Evolutionary conservation across 2,113 vertebrate genomes (phyloP), one percentile per base, ranked within the genome.

Genomic region (Xiphias gladius): DNA sequence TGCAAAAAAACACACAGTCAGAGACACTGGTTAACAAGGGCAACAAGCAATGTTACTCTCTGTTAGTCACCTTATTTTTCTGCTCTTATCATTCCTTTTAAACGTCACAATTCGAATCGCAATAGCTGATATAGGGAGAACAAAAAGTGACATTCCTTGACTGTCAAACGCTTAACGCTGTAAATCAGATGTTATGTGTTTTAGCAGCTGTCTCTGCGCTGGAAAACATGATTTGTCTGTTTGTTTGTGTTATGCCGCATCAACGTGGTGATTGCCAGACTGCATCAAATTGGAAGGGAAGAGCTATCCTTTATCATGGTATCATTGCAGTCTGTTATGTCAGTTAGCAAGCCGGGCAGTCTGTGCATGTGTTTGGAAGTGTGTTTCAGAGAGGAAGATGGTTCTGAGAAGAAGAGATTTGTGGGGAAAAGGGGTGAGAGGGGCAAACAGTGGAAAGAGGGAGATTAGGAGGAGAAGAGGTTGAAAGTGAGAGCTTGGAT

Each of bases 151-250:
- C n/a, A 24, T 73, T 35, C 43, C 14, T 39, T 35, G 1, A 10
- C 9, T 70, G 69, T 24, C 59, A 11, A 50, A 46, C 65, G 16
- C 46, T 78, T 58, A n/a, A 20, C 28, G 6, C 28, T 48, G 16
- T 68, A 24, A 77, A 55, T 84, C 37, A 52, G 39, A 20, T 32
- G 14, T 50, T 61, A 39, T 73, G 55, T 20, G 22, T 30, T 37
- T 58, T 54, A 54, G 50, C 77, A 20, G 61, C 63, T 50, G 20
- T 64, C 35, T 70, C 14, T 5, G 19, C 22, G 9, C 24, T 14
- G 24, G 52, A 50, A 80, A 67, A 76, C 19, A 32, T 16, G 58
- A 72, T 69, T 79, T 84, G 59, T 79, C 28, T 80, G 63, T 73
- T 50, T 58, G 30, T 61, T 54, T n/a, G 54, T 62, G 55, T 83